A percentile compares a stretch with the other conserved stretches of the same genome.
Conservation (phyloP, 1,140 invertebrate genomes). For the Zaprionus nigranus region DNA sequence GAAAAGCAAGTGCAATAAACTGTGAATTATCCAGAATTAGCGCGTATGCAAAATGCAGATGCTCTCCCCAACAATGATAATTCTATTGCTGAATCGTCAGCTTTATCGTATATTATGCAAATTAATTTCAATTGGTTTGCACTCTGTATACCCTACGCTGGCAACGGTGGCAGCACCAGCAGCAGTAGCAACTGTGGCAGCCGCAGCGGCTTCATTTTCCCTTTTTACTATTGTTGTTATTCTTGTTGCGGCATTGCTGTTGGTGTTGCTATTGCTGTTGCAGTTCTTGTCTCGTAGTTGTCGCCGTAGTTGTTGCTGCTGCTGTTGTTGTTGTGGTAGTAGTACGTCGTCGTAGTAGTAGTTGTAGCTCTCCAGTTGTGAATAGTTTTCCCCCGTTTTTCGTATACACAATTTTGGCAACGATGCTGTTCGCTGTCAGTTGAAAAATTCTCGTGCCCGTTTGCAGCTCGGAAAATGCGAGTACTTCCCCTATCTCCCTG, state of each 20-base stretch:
- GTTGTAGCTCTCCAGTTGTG: constrained; percentile 25
- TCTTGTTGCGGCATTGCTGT: constrained; percentile 45
- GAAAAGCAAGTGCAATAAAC: constrained; percentile 80
- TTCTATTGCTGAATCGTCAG: constrained; percentile 77
- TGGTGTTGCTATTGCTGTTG: constrained; percentile 7
- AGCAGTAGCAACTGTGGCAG: constrained; percentile 31
- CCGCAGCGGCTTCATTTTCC: constrained; percentile 38
- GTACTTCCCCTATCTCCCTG: background rate
- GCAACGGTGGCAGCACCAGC: constrained; percentile 45
- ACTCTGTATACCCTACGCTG: constrained; percentile 64
- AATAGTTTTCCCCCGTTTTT: constrained; percentile 44
- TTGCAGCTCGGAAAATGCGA: constrained; percentile 40
- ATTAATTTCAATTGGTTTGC: constrained; percentile 83
- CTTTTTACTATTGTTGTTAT: constrained; percentile 26
- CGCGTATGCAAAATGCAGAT: constrained; percentile 49
- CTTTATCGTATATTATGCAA: constrained; percentile 72
- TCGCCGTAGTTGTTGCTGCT: constrained; percentile 45
- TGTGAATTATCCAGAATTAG: constrained; percentile 78
- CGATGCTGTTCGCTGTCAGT: constrained; percentile 26
- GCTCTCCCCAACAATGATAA: constrained; percentile 36
- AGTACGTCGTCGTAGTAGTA: constrained; percentile 14
- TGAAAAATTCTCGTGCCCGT: constrained; percentile 30
- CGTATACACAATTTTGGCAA: constrained; percentile 71
- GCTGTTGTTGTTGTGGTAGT: constrained; percentile 38
- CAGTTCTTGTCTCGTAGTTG: constrained; percentile 26